Conservation (phyloP, 2,888 invertebrate species). For the Scaptomyza tumidula region DNA sequence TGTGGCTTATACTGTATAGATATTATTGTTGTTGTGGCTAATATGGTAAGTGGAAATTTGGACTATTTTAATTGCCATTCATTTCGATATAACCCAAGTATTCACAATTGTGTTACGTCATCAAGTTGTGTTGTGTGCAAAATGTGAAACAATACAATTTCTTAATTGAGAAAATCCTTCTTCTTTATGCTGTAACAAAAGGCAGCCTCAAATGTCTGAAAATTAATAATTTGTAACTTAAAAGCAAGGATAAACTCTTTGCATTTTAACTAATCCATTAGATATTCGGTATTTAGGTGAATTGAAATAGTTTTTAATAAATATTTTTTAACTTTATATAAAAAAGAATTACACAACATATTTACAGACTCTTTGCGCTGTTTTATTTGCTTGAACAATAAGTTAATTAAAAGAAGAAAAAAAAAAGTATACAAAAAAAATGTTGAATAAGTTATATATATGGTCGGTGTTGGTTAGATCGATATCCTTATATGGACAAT, state of each 20-base stretch:
- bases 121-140: no score
- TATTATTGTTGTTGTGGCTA: constrained; percentile 9
- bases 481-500: not conserved
- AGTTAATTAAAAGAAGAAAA: constrained; percentile 21
- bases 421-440: not conserved
- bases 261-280: no score
- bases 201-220: no score
- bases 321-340: no score
- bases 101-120: not conserved
- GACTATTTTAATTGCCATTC: not conserved
- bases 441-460: not conserved
- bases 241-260: no score
- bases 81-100: not conserved
- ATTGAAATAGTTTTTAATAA: no score
- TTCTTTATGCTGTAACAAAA: no score
- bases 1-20: not conserved
- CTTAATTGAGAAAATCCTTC: no score
- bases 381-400: constrained; percentile 32
- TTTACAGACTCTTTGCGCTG: constrained; percentile 1
- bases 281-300: no score
- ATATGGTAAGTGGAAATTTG: constrained; percentile 9
- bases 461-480: not conserved
- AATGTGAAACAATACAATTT: no score
- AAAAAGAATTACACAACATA: no score
- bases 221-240: no score